A percentile compares a stretch with the other conserved stretches of the same genome.
Conservation (phyloP, 2,888 invertebrate species). For the Belgica antarctica region DNA sequence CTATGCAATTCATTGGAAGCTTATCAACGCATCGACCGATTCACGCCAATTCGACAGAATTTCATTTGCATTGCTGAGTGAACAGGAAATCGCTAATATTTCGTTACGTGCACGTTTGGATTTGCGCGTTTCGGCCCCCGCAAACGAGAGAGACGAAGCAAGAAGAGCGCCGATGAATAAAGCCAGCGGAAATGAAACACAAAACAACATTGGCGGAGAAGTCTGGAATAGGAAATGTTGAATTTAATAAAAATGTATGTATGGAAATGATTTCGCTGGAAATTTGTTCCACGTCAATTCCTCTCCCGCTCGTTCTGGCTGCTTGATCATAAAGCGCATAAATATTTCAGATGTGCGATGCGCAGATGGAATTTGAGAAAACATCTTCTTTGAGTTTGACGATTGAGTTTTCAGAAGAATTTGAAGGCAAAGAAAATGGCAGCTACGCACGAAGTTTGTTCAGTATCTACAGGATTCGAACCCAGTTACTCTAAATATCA, state of each 20-base stretch:
- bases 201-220: slow-evolving; percentile 24
- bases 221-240: slow-evolving; percentile 25
- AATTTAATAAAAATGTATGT: slow-evolving; percentile 23
- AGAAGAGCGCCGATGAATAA: slow-evolving; percentile 11
- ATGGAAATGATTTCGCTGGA: slow-evolving; percentile 26
- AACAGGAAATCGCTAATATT: slow-evolving; percentile 20
- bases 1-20: slow-evolving; percentile 10
- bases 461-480: too few relatives aligned
- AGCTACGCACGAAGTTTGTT: too few relatives aligned
- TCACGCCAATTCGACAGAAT: slow-evolving; percentile 16
- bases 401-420: too few relatives aligned
- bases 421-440: too few relatives aligned
- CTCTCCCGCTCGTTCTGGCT: not conserved
- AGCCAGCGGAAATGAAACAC: slow-evolving; percentile 22
- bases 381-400: not conserved
- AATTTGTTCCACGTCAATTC: not conserved
- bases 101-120: not conserved
- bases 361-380: not conserved
- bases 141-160: not conserved
- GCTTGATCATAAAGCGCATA: not conserved
- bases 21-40: not conserved
- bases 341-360: not conserved
- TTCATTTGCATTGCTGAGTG: not conserved
- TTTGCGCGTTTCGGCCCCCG: not conserved
- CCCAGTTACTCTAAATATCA: too few relatives aligned